Percentiles rank a stretch among this genome's conserved stretches.
These are phyloP conservation scores for Axinella damicornis DNA, from an alignment of 37 sponge, comb jelly and placozoan species.

Conservation along the genomic window DNA sequence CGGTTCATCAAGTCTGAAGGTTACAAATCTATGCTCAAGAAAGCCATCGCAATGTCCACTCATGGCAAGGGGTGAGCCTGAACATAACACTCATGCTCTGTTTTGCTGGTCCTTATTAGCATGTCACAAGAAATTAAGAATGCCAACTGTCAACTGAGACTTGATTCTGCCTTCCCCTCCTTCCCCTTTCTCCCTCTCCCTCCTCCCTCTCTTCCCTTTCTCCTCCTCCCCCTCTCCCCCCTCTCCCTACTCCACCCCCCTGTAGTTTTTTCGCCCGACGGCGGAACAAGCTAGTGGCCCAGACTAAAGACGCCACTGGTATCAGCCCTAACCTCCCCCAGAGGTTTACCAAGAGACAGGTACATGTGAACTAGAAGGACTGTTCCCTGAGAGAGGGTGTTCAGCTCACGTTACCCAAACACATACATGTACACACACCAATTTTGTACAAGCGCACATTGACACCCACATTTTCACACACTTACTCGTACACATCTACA, in stretches of 20 bases:
- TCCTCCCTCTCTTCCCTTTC: background rate
- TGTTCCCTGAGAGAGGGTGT: too few relatives aligned
- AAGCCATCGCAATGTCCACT: background rate
- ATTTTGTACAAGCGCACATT: too few relatives aligned
- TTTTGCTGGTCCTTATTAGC: background rate
- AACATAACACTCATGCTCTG: background rate
- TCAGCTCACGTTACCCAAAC: too few relatives aligned
- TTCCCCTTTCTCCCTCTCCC: background rate
- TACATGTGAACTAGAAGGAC: background rate
- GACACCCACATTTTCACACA: too few relatives aligned
- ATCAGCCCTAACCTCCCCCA: conserved; percentile 64
- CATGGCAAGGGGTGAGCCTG: conserved; percentile 50
- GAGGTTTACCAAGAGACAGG: conserved; percentile 64
- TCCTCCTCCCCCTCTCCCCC: too few relatives aligned
- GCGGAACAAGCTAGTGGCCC: conserved; percentile 5
- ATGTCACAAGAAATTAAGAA: background rate
- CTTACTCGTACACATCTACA: too few relatives aligned
- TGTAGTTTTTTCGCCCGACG: conserved; percentile 18
- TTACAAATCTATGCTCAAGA: conserved; percentile 43
- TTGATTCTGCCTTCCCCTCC: too few relatives aligned
- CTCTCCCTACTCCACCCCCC: too few relatives aligned
- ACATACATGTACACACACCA: too few relatives aligned
- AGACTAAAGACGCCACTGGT: conserved; percentile 10
- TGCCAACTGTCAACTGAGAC: background rate
- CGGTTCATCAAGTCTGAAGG: conserved; percentile 75